Conservation (phyloP, 1,140 invertebrate species). For the Plectrocnemia conspersa region DNA sequence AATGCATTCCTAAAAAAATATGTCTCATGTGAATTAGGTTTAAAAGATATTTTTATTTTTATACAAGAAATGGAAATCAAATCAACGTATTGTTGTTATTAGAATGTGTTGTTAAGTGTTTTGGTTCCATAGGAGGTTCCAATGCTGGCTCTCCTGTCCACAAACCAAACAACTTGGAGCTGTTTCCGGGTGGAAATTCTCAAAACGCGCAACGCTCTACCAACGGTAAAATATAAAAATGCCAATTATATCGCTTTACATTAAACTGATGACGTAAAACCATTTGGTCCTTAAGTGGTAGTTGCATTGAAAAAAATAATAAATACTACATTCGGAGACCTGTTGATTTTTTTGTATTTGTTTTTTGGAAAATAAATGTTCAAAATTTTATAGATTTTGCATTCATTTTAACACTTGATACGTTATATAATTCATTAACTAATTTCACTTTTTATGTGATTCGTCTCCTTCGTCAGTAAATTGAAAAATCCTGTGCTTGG, state of each 20-base stretch:
- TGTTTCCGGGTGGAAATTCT: constrained; percentile 58
- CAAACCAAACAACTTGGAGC: constrained; percentile 65
- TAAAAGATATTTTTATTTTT: not conserved
- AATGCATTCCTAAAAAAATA: constrained; percentile 12
- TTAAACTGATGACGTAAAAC: too few relatives aligned
- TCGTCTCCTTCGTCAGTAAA: too few relatives aligned
- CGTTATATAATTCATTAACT: too few relatives aligned
- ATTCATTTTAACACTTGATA: not conserved
- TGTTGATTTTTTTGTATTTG: not conserved
- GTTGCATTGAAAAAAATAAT: not conserved
- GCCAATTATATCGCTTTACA: constrained; percentile 1
- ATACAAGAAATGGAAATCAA: not conserved
- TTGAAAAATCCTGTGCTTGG: too few relatives aligned
- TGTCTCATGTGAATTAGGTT: not conserved
- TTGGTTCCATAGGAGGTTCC: constrained; percentile 59
- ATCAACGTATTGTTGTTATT: not conserved
- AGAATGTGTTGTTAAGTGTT: constrained; percentile 21
- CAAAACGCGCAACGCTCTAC: constrained; percentile 60
- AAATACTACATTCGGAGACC: not conserved
- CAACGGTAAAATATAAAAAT: constrained; percentile 58
- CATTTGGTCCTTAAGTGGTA: too few relatives aligned
- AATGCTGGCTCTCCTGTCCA: constrained; percentile 65
- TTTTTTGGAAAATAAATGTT: not conserved
- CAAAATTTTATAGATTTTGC: not conserved
- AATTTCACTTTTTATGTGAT: too few relatives aligned